Percentiles rank a stretch among this genome's conserved stretches.
Evolutionary conservation across 35 echinoderm and acorn worm genomes (phyloP).

Genomic region (Acanthaster planci): DNA sequence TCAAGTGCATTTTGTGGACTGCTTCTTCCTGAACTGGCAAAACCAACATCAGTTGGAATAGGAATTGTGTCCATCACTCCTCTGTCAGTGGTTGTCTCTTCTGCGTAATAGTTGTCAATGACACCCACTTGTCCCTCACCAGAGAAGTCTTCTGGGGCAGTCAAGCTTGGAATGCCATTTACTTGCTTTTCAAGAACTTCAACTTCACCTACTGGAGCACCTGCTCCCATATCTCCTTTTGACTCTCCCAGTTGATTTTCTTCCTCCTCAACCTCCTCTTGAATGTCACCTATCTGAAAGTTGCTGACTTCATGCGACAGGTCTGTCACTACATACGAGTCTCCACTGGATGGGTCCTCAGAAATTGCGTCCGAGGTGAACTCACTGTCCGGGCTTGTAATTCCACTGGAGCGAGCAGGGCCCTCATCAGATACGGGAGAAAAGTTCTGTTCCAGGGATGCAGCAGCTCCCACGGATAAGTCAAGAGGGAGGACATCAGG

Average conservation of each 20-base stretch:
- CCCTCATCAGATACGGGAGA: neutral
- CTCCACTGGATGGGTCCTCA: constrained; percentile 42
- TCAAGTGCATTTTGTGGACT: neutral
- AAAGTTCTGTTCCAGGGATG: neutral
- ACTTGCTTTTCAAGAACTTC: constrained; percentile 1
- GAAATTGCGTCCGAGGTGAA: constrained; percentile 18
- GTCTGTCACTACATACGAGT: constrained; percentile 47
- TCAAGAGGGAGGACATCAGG: constrained; percentile 8
- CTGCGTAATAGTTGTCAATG: neutral
- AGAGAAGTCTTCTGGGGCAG: neutral
- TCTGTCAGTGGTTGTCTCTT: neutral
- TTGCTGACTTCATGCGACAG: constrained; percentile 8
- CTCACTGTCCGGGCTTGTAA: constrained; percentile 25
- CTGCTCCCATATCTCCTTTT: constrained; percentile 2
- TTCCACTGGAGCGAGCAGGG: constrained; percentile 9
- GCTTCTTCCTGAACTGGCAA: neutral
- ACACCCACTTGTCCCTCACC: neutral
- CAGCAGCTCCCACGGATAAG: neutral
- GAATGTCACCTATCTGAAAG: constrained; percentile 33
- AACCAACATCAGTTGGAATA: constrained; percentile 4
- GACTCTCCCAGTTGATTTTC: constrained; percentile 11
- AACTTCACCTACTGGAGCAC: neutral
- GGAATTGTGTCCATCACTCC: neutral
- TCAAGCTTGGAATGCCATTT: neutral
- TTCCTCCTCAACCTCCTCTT: constrained; percentile 31